phyloP scores from a whole-genome alignment of 2,797 vertebrate genomes.

The Gallinago solitaria region DNA sequence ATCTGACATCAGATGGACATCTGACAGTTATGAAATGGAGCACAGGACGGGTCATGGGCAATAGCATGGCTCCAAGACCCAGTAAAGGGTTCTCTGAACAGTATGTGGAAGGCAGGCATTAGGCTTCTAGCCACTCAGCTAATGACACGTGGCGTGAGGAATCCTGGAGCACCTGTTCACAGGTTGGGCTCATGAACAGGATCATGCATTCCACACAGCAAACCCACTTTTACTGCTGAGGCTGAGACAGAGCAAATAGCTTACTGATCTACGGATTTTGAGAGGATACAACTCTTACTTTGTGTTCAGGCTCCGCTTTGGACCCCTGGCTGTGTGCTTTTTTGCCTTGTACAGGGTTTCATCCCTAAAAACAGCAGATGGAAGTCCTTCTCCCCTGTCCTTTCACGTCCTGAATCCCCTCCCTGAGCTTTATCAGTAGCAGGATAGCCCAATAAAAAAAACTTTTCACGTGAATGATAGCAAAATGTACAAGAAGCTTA shows the following conservation, averaged over 20 bases:
- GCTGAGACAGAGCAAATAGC: background rate
- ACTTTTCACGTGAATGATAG: background rate
- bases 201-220: background rate
- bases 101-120: background rate
- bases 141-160: background rate
- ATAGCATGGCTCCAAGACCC: background rate
- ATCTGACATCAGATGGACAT: background rate
- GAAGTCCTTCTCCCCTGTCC: background rate
- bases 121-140: background rate
- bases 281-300: background rate
- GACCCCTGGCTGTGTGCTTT: background rate
- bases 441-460: background rate
- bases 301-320: background rate
- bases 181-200: background rate
- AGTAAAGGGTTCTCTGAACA: background rate
- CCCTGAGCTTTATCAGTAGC: background rate
- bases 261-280: background rate
- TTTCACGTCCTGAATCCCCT: background rate
- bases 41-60: background rate
- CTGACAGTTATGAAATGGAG: background rate
- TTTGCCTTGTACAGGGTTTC: background rate
- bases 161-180: background rate
- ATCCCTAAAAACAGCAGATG: background rate
- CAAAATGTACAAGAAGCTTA: background rate
- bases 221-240: background rate